Conservation (phyloP, 2,797 vertebrate genomes). For the Antennarius maculatus region DNA sequence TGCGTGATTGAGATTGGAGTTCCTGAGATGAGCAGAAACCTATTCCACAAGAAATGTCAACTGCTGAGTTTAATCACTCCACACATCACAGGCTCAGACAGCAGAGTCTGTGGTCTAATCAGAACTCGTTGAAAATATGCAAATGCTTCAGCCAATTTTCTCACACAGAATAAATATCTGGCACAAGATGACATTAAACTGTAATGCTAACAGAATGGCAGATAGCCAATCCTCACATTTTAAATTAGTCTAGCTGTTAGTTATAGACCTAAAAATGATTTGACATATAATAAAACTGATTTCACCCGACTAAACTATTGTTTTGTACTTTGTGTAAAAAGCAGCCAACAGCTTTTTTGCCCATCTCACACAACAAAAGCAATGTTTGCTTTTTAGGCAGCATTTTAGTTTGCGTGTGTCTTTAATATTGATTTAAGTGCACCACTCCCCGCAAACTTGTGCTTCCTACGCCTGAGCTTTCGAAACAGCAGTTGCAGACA, state of each 20-base stretch:
- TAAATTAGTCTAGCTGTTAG: not conserved
- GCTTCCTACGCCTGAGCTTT: conserved; percentile 8
- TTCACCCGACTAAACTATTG: not conserved
- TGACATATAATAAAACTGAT: not conserved
- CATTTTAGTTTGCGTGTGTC: conserved; percentile 8
- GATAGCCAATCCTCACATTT: too few relatives aligned
- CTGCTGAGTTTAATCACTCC: too few relatives aligned
- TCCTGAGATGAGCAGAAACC: too few relatives aligned
- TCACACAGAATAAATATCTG: too few relatives aligned
- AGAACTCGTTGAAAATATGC: too few relatives aligned
- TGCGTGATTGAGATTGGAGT: conserved; percentile 17
- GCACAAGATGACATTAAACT: too few relatives aligned
- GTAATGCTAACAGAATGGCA: too few relatives aligned
- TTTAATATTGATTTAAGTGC: not conserved
- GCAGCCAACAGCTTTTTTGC: not conserved
- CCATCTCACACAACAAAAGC: too few relatives aligned
- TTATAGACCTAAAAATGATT: not conserved
- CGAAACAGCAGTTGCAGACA: conserved; percentile 6
- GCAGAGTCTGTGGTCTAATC: too few relatives aligned
- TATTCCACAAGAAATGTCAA: too few relatives aligned
- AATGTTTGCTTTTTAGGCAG: conserved; percentile 1
- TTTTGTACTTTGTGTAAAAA: not conserved
- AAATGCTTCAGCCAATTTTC: too few relatives aligned
- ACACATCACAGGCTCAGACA: too few relatives aligned
- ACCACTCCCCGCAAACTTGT: conserved; percentile 16